phyloP scores from a whole-genome alignment of 2,888 invertebrate genomes.

The Stenotaenia linearis region DNA sequence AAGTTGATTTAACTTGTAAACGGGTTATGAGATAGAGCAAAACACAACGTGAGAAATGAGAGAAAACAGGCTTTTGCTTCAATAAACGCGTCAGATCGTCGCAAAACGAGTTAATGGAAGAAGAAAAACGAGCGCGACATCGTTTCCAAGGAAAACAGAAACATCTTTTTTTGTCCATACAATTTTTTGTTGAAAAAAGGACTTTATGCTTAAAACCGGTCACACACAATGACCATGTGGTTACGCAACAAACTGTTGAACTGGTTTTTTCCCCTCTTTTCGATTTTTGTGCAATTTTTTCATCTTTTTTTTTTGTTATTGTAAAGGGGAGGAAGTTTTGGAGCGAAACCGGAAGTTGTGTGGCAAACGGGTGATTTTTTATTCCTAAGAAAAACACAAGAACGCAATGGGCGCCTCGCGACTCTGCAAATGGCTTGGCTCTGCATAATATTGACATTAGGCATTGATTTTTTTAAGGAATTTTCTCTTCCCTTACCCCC shows the following conservation, averaged over 20 bases:
- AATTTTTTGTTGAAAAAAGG: background rate
- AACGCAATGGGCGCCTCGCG: conserved; percentile 19
- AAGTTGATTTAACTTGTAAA: background rate
- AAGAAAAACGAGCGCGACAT: background rate
- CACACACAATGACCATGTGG: background rate
- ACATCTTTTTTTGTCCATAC: background rate
- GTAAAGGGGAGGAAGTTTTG: conserved; percentile 11
- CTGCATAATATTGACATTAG: conserved; percentile 30
- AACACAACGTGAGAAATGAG: background rate
- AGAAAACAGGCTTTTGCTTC: background rate
- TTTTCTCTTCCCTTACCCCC: conserved; percentile 24
- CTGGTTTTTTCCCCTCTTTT: background rate
- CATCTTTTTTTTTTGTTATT: background rate
- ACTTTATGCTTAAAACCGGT: background rate
- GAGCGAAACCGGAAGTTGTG: conserved; percentile 4
- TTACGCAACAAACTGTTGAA: conserved; percentile 6
- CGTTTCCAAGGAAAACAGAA: background rate
- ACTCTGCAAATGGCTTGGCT: conserved; percentile 24
- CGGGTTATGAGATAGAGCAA: background rate
- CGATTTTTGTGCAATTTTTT: background rate
- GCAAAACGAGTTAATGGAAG: background rate
- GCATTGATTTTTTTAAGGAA: conserved; percentile 28
- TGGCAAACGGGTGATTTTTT: conserved; percentile 27
- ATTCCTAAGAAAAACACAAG: conserved; percentile 27
- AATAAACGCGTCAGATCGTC: background rate